Conservation (phyloP, 2,888 invertebrate genomes). For the Thecophora atra region DNA sequence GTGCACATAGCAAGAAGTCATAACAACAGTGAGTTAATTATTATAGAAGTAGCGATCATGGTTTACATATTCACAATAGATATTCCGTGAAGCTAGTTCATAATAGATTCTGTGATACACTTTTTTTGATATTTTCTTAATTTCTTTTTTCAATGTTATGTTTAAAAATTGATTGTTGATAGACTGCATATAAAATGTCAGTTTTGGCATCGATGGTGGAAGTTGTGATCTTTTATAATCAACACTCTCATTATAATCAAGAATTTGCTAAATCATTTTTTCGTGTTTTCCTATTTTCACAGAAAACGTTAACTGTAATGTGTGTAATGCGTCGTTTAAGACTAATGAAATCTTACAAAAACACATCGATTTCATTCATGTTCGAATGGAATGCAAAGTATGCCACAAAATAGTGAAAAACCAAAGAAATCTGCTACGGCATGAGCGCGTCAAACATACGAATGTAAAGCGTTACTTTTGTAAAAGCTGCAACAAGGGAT, state of each 20-base stretch:
- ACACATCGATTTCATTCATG: conserved; percentile 56
- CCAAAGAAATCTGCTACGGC: conserved; percentile 56
- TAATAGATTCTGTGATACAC: background rate
- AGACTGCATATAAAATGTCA: too few relatives aligned
- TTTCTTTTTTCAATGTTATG: background rate
- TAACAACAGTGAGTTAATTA: conserved; percentile 57
- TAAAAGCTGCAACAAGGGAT: conserved; percentile 58
- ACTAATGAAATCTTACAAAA: conserved; percentile 52
- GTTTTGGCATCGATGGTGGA: too few relatives aligned
- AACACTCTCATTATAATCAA: too few relatives aligned
- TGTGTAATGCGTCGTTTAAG: conserved; percentile 54
- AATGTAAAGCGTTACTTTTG: conserved; percentile 59
- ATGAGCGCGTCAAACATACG: conserved; percentile 58
- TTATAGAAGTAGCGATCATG: background rate
- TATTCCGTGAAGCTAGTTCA: background rate
- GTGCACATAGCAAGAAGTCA: conserved; percentile 63
- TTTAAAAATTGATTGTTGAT: background rate
- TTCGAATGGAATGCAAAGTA: conserved; percentile 52
- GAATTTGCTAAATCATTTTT: too few relatives aligned
- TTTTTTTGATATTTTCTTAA: background rate
- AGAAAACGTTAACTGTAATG: conserved; percentile 53
- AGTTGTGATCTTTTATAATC: too few relatives aligned
- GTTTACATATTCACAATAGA: background rate
- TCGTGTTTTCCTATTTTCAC: background rate
- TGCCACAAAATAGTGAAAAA: conserved; percentile 58